A percentile compares a stretch with the other conserved stretches of the same genome.
phyloP scores from a whole-genome alignment of 2,888 invertebrate species.

The Mellilla xanthometata region DNA sequence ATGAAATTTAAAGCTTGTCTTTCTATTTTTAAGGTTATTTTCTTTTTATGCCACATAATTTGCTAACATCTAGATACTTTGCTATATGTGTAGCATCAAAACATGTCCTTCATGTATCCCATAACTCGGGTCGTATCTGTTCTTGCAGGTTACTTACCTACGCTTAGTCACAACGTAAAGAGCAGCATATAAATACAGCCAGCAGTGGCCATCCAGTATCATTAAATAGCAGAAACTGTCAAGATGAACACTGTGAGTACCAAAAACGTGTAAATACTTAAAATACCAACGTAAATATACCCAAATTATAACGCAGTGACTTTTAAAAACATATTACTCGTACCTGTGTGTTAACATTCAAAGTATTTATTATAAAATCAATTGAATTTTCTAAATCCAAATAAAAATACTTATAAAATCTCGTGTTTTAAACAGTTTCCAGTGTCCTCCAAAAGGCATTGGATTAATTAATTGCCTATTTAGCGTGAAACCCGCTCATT shows the following conservation, averaged over 20 bases:
- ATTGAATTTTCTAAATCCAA: background rate
- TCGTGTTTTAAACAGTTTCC: background rate
- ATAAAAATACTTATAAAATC: background rate
- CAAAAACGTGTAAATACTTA: conserved; percentile 2
- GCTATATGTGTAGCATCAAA: background rate
- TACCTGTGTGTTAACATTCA: background rate
- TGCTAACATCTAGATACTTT: background rate
- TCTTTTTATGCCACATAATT: too few species aligned
- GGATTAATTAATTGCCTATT: conserved; percentile 15
- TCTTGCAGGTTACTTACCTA: conserved; percentile 52
- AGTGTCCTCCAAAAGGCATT: conserved; percentile 4
- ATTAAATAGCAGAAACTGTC: conserved; percentile 43
- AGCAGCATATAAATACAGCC: conserved; percentile 54
- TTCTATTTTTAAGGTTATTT: too few species aligned
- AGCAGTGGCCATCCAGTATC: conserved; percentile 31
- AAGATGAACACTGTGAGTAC: conserved; percentile 71
- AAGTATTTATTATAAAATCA: background rate
- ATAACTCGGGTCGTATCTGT: conserved; percentile 10
- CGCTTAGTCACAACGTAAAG: conserved; percentile 42
- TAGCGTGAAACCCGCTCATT: conserved; percentile 4
- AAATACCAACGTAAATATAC: background rate
- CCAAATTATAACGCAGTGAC: too few species aligned
- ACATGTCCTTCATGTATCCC: background rate
- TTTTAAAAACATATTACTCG: too few species aligned
- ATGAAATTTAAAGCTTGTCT: too few species aligned